These are phyloP conservation scores for Cecidostiba fungosa DNA, from an alignment of 2,888 invertebrate species.

Conservation along the genomic window DNA sequence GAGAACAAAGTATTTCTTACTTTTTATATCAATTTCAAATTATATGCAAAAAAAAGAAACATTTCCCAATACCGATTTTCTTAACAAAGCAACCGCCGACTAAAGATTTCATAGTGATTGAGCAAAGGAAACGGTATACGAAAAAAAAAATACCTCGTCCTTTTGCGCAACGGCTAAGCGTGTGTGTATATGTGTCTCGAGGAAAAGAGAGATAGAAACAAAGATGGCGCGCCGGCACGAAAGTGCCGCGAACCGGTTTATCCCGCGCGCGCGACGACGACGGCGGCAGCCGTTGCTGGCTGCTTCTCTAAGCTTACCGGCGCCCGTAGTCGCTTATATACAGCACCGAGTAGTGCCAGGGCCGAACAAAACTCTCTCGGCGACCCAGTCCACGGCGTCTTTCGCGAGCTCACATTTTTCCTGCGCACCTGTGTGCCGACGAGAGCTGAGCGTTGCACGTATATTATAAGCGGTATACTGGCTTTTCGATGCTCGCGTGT, in stretches of 20 bases:
- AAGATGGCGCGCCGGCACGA: constrained; percentile 75
- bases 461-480: neutral
- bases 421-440: constrained; percentile 45
- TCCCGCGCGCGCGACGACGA: neutral
- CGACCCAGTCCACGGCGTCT: constrained; percentile 36
- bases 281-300: neutral
- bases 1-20: neutral
- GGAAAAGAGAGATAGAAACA: constrained; percentile 71
- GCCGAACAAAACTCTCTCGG: constrained; percentile 46
- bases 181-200: neutral
- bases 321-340: constrained; percentile 18
- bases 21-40: too few relatives aligned
- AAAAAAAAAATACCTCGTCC: constrained; percentile 40
- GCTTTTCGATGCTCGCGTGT: neutral
- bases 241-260: constrained; percentile 77
- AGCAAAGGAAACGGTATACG: constrained; percentile 2
- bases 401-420: constrained; percentile 47
- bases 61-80: neutral
- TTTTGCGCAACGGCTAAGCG: constrained; percentile 52
- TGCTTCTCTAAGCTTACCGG: constrained; percentile 51
- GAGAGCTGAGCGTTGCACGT: neutral
- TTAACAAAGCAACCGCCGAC: neutral
- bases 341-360: constrained; percentile 13
- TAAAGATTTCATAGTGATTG: neutral
- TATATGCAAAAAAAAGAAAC: neutral